Percentiles rank a stretch among this genome's conserved stretches.
Conservation (phyloP, 1,140 invertebrate species). For the Latrodectus geometricus region DNA sequence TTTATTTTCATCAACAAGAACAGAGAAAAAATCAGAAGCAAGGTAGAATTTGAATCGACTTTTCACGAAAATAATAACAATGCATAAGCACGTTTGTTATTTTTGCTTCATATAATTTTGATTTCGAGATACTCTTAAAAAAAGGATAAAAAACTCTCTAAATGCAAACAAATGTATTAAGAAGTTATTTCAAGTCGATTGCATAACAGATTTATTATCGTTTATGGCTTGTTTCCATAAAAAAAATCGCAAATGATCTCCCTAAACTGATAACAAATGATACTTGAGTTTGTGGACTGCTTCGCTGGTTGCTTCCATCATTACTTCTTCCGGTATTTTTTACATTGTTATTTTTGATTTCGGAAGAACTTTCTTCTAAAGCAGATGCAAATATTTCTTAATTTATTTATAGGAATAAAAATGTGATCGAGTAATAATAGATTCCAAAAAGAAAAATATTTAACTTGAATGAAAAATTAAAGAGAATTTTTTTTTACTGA, state of each 20-base stretch:
- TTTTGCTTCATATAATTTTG: constrained; percentile 18
- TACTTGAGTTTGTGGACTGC: constrained; percentile 16
- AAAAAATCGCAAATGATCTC: constrained; percentile 29
- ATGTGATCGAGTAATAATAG: too few species aligned
- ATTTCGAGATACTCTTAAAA: constrained; percentile 12
- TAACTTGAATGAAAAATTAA: too few species aligned
- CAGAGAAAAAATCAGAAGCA: neutral
- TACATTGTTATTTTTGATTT: neutral
- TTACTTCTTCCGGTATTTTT: neutral
- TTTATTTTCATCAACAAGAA: neutral
- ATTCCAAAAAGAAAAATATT: too few species aligned
- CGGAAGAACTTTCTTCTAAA: too few species aligned
- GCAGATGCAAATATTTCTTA: too few species aligned
- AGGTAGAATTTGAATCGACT: constrained; percentile 19
- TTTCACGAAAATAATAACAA: constrained; percentile 9
- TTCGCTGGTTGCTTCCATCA: neutral
- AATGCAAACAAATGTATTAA: constrained; percentile 4
- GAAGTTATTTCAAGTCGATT: constrained; percentile 23
- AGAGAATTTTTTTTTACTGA: too few species aligned
- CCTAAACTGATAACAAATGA: constrained; percentile 36
- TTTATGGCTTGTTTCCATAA: constrained; percentile 14
- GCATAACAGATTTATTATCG: constrained; percentile 38
- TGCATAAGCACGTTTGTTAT: constrained; percentile 21
- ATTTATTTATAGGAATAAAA: too few species aligned
- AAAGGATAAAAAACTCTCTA: neutral